Base-by-base conservation (phyloP, 2,888 invertebrate genomes). In the Amiota communis region DNA sequence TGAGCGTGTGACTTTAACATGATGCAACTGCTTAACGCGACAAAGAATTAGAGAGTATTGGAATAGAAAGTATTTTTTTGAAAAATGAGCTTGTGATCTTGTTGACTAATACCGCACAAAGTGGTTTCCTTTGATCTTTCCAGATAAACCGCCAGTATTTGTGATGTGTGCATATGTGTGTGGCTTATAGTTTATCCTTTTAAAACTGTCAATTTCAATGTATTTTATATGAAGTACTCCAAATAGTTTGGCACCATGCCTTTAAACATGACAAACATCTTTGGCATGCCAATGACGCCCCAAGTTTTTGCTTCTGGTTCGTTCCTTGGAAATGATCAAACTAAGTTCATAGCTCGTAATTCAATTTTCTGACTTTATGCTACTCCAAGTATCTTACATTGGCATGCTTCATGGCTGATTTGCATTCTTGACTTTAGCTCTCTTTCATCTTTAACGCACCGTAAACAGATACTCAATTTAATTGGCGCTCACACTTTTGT, bases 401-500 rank as follows among this genome's bases (percentile, higher is more conserved):
- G 72, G 69, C 82, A 83, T 86, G 81, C 87, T 86, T 86, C 86
- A 85, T 76, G 83, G 75, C 77, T 79, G 87, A 86, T 86, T 86
- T 76, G 72, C 72, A 12, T 23, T 13, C n/a, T 61, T 67, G 70
- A 57, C 36, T 36, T 36, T 64, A 80, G 79, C 84, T 72, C 72
- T 76, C 36, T 59, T 59, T 74, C 17, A 63, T 20, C 75, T 85
- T 86, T 80, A 69, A 72, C 56, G 17, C 47, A 11, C 12, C 78
- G 84, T 85, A 82, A 86, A 78, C 80, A 77, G 86, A 86, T 74
- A 81, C 86, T 84, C 86, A 82, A 85, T 81, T 85, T 86, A 86
- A 85, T 85, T 85, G 84, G 81, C 80, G 77, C 81, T 80, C 83
- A 84, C 86, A 20, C 69, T 20, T 36, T n/a, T 65, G 59, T 67